phyloP scores from a whole-genome alignment of 2,888 invertebrate species.

The Caenorhabditis sp. region DNA sequence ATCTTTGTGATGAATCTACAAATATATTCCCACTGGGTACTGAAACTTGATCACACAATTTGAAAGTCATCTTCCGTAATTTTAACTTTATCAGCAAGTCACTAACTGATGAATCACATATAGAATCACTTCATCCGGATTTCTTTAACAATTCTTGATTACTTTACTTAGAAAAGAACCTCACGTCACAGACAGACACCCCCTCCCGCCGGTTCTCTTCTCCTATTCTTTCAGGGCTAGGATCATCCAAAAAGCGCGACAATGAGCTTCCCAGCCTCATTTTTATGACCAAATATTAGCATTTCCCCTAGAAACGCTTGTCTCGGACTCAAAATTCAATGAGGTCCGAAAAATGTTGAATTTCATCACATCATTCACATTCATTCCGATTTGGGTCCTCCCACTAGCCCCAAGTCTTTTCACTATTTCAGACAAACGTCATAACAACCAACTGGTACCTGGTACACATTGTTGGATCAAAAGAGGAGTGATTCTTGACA shows the following conservation, averaged over 20 bases:
- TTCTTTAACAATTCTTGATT: neutral
- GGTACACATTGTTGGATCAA: neutral
- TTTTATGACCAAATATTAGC: conserved; percentile 25
- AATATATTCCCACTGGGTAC: neutral
- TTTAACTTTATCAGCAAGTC: neutral
- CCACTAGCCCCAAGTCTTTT: too few species aligned
- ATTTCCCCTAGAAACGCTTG: conserved; percentile 32
- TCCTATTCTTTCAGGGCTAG: neutral
- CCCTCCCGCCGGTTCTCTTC: neutral
- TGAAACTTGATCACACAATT: neutral
- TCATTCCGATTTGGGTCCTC: too few species aligned
- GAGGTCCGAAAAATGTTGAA: conserved; percentile 30
- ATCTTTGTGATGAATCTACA: neutral
- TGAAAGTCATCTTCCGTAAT: conserved; percentile 4
- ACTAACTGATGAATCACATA: conserved; percentile 13
- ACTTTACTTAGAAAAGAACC: conserved; percentile 9
- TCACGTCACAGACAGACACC: conserved; percentile 35
- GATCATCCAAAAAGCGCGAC: conserved; percentile 23
- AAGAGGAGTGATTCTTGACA: neutral
- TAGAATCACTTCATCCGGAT: conserved; percentile 1
- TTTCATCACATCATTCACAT: conserved; percentile 25
- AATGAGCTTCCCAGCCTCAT: conserved; percentile 22
- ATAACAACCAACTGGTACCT: conserved; percentile 12
- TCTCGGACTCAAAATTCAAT: conserved; percentile 15
- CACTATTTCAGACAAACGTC: too few species aligned